These are phyloP conservation scores for Pseudomyrmex sp. DNA, from an alignment of 1,140 invertebrate species.

Conservation along the genomic window DNA sequence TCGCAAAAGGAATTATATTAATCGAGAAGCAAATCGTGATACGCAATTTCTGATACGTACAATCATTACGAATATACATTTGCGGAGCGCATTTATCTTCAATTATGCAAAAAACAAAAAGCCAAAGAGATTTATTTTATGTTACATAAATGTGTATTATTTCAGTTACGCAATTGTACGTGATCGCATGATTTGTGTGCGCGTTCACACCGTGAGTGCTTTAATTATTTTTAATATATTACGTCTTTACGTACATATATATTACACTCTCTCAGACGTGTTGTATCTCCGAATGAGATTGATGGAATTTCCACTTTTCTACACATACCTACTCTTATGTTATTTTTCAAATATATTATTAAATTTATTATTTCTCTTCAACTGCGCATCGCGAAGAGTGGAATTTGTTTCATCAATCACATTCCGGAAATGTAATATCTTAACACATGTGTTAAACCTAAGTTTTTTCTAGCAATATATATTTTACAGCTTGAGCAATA, in stretches of 20 bases:
- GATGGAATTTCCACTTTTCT: not conserved
- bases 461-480: constrained; percentile 62
- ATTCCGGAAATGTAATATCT: constrained; percentile 35
- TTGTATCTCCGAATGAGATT: constrained; percentile 25
- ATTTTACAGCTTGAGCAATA: constrained; percentile 50
- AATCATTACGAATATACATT: constrained; percentile 11
- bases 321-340: not conserved
- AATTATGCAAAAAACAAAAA: constrained; percentile 51
- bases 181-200: constrained; percentile 59
- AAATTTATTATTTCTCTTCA: not conserved
- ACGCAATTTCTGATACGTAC: constrained; percentile 43
- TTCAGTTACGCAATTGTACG: constrained; percentile 69
- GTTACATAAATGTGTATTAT: constrained; percentile 74
- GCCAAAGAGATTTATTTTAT: constrained; percentile 75
- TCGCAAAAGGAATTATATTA: not conserved
- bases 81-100: constrained; percentile 47
- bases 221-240: constrained; percentile 72
- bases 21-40: not conserved
- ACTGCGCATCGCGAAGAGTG: not conserved
- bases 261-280: not conserved
- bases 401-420: constrained; percentile 18
- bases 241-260: not conserved
- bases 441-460: constrained; percentile 49
- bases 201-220: constrained; percentile 68
- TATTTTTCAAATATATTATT: not conserved